Conservation (phyloP, 2,113 vertebrate genomes). For the Gallinago jamesoni region DNA sequence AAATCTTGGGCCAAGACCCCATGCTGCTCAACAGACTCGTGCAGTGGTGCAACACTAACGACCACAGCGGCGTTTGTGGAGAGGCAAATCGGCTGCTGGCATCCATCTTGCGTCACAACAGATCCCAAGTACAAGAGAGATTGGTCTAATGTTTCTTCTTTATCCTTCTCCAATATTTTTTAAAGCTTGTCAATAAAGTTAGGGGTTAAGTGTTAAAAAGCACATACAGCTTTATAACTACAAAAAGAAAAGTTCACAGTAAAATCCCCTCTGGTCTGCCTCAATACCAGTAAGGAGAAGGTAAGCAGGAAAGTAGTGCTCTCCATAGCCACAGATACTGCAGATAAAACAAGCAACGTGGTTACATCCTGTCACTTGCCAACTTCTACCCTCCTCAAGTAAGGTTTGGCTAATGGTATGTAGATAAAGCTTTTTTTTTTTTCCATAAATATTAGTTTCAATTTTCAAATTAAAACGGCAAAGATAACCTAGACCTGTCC, state of each 20-base stretch:
- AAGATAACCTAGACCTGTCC: background rate
- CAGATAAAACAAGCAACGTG: accelerated
- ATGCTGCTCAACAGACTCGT: constrained; percentile 78
- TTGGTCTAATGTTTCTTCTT: background rate
- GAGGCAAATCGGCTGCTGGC: constrained; percentile 86
- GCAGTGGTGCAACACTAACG: constrained; percentile 83
- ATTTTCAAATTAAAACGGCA: background rate
- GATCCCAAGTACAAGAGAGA: constrained; percentile 70
- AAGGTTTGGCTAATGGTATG: background rate
- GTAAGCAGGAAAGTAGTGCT: background rate
- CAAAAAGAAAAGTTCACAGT: background rate
- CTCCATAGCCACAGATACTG: background rate
- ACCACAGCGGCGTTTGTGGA: constrained; percentile 75
- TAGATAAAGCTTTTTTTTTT: background rate
- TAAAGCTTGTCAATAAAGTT: background rate
- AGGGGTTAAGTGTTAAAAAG: background rate
- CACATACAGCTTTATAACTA: background rate
- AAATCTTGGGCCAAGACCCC: constrained; percentile 80
- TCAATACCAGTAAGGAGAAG: background rate
- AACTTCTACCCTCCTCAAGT: background rate
- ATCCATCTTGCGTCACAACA: constrained; percentile 84
- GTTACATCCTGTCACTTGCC: background rate
- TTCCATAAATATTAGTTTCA: background rate
- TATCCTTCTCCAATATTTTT: background rate
- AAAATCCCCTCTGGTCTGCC: background rate